Conservation (phyloP, 1,140 invertebrate species). For the Sesamia nonagrioides region DNA sequence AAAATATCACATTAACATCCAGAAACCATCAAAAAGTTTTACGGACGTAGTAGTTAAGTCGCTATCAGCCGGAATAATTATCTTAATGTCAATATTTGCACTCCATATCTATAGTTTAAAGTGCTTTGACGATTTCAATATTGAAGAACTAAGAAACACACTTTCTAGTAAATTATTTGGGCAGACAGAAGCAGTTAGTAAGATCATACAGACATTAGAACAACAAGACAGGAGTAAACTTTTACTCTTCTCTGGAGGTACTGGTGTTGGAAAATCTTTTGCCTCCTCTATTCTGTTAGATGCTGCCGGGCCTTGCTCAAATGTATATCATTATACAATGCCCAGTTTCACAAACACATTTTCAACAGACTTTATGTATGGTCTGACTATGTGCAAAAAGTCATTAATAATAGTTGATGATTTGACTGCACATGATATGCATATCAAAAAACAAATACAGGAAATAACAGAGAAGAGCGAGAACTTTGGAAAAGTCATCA, state of each 20-base stretch:
- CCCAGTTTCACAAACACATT: slow-evolving; percentile 68
- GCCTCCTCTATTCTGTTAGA: slow-evolving; percentile 70
- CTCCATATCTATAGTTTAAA: slow-evolving; percentile 67
- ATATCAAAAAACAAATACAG: slow-evolving; percentile 59
- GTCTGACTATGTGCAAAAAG: slow-evolving; percentile 69
- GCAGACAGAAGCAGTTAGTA: slow-evolving; percentile 68
- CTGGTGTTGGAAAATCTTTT: slow-evolving; percentile 82
- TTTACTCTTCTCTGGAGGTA: slow-evolving; percentile 77
- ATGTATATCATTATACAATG: slow-evolving; percentile 80
- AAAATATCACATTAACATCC: slow-evolving; percentile 58
- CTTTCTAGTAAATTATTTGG: slow-evolving; percentile 72
- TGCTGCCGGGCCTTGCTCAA: slow-evolving; percentile 64
- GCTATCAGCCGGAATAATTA: slow-evolving; percentile 26
- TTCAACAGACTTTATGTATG: slow-evolving; percentile 68
- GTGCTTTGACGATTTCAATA: slow-evolving; percentile 68
- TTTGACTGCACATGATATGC: slow-evolving; percentile 64
- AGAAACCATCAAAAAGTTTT: slow-evolving; percentile 42
- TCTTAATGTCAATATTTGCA: slow-evolving; percentile 59
- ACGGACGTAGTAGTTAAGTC: slow-evolving; percentile 22
- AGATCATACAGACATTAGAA: slow-evolving; percentile 66
- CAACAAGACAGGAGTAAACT: slow-evolving; percentile 66
- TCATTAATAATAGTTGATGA: slow-evolving; percentile 78
- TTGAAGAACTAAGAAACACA: slow-evolving; percentile 57
- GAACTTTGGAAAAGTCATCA: slow-evolving; percentile 67
- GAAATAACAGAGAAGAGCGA: slow-evolving; percentile 68